Percentiles rank a stretch among this genome's conserved stretches.
phyloP scores from a whole-genome alignment of 2,888 invertebrate genomes.

The Schizotus pectinicornis region DNA sequence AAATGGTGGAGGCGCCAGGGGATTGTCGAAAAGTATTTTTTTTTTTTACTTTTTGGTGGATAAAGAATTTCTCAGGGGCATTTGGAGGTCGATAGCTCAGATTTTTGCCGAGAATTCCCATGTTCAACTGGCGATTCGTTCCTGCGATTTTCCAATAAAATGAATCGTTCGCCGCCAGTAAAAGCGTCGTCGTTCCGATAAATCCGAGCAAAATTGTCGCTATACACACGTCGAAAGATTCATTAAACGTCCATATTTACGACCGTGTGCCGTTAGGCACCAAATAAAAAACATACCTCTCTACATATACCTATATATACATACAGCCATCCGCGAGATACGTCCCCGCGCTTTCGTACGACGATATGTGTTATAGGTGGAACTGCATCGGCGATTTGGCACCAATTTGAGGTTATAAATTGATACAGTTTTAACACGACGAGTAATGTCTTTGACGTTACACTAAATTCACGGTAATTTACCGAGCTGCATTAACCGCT shows the following conservation, averaged over 20 bases:
- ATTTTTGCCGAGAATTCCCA: too few relatives aligned
- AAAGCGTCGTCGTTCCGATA: constrained; percentile 7
- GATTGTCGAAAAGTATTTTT: too few relatives aligned
- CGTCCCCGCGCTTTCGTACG: too few relatives aligned
- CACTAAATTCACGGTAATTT: constrained; percentile 34
- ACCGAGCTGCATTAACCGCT: constrained; percentile 22
- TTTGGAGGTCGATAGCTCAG: too few relatives aligned
- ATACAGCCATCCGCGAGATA: constrained; percentile 21
- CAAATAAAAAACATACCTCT: too few relatives aligned
- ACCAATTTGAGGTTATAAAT: constrained; percentile 41
- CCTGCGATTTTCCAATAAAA: too few relatives aligned
- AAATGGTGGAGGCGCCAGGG: too few relatives aligned
- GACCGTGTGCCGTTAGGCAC: too few relatives aligned
- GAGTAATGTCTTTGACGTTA: constrained; percentile 33
- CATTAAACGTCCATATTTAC: constrained; percentile 13
- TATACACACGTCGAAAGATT: constrained; percentile 15
- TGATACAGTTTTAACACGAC: constrained; percentile 40
- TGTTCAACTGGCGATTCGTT: too few relatives aligned
- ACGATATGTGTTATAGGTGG: neutral
- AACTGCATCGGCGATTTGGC: constrained; percentile 40
- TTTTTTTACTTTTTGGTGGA: too few relatives aligned
- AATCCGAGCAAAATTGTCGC: constrained; percentile 14
- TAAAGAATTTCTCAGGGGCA: too few relatives aligned
- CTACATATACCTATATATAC: constrained; percentile 13
- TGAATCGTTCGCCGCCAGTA: neutral